Evolutionary conservation across 2,888 invertebrate species (phyloP), one percentile per base, ranked within the genome.

Genomic region (Ryuthela nishihirai): DNA sequence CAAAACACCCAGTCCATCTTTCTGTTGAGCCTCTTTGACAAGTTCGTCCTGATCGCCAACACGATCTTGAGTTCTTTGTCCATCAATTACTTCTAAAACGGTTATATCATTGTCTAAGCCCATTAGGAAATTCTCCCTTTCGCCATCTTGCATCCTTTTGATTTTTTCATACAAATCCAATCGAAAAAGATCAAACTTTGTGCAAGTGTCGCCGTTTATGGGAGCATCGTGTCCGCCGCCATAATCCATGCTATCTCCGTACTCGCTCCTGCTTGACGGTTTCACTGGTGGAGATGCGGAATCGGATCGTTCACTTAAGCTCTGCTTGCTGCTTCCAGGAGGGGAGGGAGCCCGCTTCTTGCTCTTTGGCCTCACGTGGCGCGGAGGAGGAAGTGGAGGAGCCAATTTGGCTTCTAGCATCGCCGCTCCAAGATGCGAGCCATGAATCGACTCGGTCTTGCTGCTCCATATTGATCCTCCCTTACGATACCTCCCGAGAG

Each of bases 161-260:
- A 62, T 56, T 35, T 62, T 62, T 24, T 62, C 54, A 24, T 62
- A 62, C 15, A 62, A 38, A 46, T 62, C 62, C 2, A 53, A n/a
- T 1, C 62, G 49, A 34, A 62, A 62, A 1, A 58, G 23, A 26
- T 62, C 62, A 29, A 62, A 62, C 39, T 62, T 62, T 7, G 55
- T 53, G 32, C 43, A 54, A 21, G 48, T 56, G 9, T 55, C 53
- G 4, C 23, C 17, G 42, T 7, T 15, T 9, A 18, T 20, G 10
- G 10, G 36, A 4, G n/a, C 9, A 7, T 44, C 10, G n/a, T 44
- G 26, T n/a, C 38, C 4, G 20, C 41, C 49, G n/a, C 46, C 17
- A 3, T 32, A 40, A 2, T 39, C 50, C 7, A 41, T 10, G 21
- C 45, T 54, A 9, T 38, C 40, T 9, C 40, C 44, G 5, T 46